These are phyloP conservation scores for Nomada lathburiana DNA, from an alignment of 2,888 invertebrate genomes.

Conservation along the genomic window DNA sequence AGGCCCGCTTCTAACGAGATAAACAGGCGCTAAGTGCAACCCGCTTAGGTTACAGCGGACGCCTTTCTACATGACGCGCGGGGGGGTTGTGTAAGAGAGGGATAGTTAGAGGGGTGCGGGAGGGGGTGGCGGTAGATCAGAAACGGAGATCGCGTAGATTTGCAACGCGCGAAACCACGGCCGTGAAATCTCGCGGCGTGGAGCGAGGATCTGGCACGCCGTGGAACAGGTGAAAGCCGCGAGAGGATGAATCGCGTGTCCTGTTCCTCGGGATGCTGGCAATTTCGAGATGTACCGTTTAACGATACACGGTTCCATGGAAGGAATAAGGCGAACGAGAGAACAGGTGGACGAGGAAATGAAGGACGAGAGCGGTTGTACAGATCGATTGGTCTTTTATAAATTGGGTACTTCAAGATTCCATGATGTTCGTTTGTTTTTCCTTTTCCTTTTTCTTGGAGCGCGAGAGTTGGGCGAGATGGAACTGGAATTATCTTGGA, in stretches of 20 bases:
- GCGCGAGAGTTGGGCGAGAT: no score
- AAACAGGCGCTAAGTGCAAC: constrained; percentile 67
- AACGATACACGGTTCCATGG: background rate
- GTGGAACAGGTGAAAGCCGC: constrained; percentile 55
- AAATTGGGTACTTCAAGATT: no score
- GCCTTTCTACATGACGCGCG: constrained; percentile 39
- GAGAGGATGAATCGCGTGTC: constrained; percentile 17
- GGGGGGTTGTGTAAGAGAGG: background rate
- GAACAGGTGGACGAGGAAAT: background rate
- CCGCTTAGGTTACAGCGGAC: constrained; percentile 60
- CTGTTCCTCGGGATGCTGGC: constrained; percentile 2
- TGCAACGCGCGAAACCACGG: constrained; percentile 41
- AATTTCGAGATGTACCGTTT: background rate
- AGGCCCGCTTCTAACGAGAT: constrained; percentile 68
- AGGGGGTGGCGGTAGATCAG: constrained; percentile 30
- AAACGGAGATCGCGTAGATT: constrained; percentile 49
- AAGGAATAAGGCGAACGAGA: background rate
- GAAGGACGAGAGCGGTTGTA: background rate
- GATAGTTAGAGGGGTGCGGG: background rate
- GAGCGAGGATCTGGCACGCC: constrained; percentile 13
- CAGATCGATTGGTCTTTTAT: background rate
- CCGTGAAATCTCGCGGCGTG: constrained; percentile 45
- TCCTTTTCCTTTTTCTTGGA: no score
- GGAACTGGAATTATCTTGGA: no score
- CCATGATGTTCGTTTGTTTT: no score